These are phyloP conservation scores for Ornithoptera alexandrae DNA, from an alignment of 2,888 invertebrate species.

Conservation along the genomic window DNA sequence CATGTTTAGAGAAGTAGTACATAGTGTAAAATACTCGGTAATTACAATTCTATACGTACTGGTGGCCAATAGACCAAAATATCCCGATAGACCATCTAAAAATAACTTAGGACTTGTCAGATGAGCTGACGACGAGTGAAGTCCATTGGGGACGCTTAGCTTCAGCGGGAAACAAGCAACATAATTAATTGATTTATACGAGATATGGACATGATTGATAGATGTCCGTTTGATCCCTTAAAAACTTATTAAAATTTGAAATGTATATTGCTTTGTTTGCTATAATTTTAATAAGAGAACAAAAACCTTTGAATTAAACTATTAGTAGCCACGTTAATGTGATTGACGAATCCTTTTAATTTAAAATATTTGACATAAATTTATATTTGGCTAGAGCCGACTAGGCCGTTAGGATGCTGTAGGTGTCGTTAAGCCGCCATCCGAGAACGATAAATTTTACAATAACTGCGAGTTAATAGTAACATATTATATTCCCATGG, in stretches of 20 bases:
- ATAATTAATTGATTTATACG: too few species aligned
- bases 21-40: too few species aligned
- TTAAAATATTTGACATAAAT: conserved; percentile 23
- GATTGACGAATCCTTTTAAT: conserved; percentile 9
- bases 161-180: too few species aligned
- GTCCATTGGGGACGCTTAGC: background rate
- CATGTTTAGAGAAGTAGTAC: too few species aligned
- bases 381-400: conserved; percentile 21
- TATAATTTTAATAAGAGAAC: background rate
- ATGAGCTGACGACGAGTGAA: background rate
- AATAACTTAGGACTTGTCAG: too few species aligned
- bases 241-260: background rate
- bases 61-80: too few species aligned
- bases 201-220: too few species aligned
- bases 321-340: background rate
- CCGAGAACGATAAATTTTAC: conserved; percentile 26
- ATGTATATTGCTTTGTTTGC: too few species aligned
- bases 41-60: too few species aligned
- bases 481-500: conserved; percentile 27
- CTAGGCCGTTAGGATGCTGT: conserved; percentile 20
- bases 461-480: conserved; percentile 22
- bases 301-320: background rate
- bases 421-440: conserved; percentile 24
- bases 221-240: too few species aligned
- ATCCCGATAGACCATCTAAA: too few species aligned